Evolutionary conservation across 2,888 invertebrate species (phyloP), one percentile per base, ranked within the genome.

Genomic region (Rhagonycha fulva): DNA sequence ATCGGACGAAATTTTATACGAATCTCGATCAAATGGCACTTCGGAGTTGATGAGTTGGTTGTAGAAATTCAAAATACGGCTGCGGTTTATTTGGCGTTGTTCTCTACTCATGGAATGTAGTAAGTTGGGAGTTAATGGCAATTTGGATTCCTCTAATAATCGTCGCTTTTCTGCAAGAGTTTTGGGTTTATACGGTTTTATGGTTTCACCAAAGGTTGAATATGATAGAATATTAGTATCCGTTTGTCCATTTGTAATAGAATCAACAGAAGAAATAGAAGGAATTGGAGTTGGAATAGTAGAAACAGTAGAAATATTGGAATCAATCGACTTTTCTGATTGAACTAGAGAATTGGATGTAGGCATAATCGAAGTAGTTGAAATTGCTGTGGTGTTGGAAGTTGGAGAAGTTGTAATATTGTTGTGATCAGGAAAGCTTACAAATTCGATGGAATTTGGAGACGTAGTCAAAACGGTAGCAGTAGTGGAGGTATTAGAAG

Each of bases 121-220:
- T 32, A 61, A 60, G 11, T 67, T 26, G 9, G 67, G 30, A 26
- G 32, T 10, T 47, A 68, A 30, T 32, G 68, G 19, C 9, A 3
- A 23, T 19, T 23, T 60, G 12, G 66, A 14, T 67, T 70, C 47
- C 19, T 19, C 26, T 24, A 90, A 80, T 76, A 90, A 86, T 70
- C 84, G 84, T 9, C 90, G 85, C 74, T 90, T 89, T 81, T 91
- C 90, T 0, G 90, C 91, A 2, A 91, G 87, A 0, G 91, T 91
- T 77, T 90, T 88, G 3, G 90, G 85, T 75, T 89, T 88, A 23
- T 86, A 84, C 11, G 85, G 60, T 67, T 77, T 74, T 78, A 77
- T 61, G 12, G 10, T 47, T 76, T 76, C 68, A 70, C 61, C 30
- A 61, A 47, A 66, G 12, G 70, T 14, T 78, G 66, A 67, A 68